A percentile compares a stretch with the other conserved stretches of the same genome.
Conservation (phyloP, 1,140 invertebrate genomes). For the Polyergus mexicanus region DNA sequence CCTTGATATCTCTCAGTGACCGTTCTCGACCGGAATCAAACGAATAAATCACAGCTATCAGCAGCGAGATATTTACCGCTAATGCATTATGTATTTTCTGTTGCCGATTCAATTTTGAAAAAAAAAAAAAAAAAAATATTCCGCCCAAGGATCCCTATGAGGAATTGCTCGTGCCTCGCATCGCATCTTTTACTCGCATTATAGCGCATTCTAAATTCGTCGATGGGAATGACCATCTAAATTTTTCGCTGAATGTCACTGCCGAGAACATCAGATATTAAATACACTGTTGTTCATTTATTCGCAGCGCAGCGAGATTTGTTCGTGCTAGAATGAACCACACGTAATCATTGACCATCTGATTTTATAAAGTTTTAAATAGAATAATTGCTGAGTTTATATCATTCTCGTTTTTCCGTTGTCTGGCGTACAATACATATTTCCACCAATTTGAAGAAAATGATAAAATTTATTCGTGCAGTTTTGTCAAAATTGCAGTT, state of each 20-base stretch:
- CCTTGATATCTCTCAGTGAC: conserved; percentile 35
- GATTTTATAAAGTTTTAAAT: conserved; percentile 35
- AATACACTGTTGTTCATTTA: background rate
- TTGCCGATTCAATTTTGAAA: conserved; percentile 64
- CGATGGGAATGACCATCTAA: conserved; percentile 65
- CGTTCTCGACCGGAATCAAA: conserved; percentile 46
- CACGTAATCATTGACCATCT: conserved; percentile 6
- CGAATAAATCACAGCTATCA: conserved; percentile 59
- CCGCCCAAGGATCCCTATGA: conserved; percentile 34
- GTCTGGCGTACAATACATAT: background rate
- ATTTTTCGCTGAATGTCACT: conserved; percentile 41
- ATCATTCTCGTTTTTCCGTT: background rate
- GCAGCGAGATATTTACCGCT: conserved; percentile 61
- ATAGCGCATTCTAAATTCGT: conserved; percentile 55
- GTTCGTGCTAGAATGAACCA: conserved; percentile 8
- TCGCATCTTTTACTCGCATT: conserved; percentile 36
- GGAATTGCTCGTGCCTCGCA: conserved; percentile 41
- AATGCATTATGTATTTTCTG: conserved; percentile 69
- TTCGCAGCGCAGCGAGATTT: conserved; percentile 13
- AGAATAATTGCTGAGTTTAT: conserved; percentile 3
- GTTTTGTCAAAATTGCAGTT: background rate
- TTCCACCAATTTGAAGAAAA: conserved; percentile 14
- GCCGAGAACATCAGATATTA: conserved; percentile 3
- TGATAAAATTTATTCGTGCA: conserved; percentile 2
- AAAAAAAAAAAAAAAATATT: conserved; percentile 66